These are phyloP conservation scores for Sinocyclocheilus rhinocerous DNA, from an alignment of 2,113 vertebrate genomes.

Conservation along the genomic window DNA sequence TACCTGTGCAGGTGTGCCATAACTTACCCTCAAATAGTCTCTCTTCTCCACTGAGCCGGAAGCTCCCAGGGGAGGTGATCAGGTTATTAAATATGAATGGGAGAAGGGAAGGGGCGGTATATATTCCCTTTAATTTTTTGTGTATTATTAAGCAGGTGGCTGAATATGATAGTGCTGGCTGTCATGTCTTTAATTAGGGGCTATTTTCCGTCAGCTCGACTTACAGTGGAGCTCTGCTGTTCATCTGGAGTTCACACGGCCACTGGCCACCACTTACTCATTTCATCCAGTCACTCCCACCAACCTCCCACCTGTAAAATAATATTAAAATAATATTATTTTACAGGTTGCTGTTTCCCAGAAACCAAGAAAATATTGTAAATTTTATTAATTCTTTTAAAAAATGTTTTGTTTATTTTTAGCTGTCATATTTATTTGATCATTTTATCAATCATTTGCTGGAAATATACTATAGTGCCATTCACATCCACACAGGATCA, in stretches of 20 bases:
- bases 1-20: background rate
- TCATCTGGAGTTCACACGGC: constrained; percentile 79
- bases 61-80: constrained; percentile 73
- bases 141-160: constrained; percentile 68
- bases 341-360: background rate
- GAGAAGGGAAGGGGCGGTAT: constrained; percentile 70
- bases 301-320: background rate
- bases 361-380: background rate
- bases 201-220: constrained; percentile 80
- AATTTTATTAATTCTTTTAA: background rate
- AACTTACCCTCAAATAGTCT: constrained; percentile 18
- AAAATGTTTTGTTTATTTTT: too few species aligned
- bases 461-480: background rate
- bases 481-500: background rate
- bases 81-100: constrained; percentile 80
- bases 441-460: background rate
- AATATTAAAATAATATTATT: background rate
- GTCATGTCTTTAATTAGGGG: constrained; percentile 81
- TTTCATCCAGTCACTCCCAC: constrained; percentile 36
- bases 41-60: constrained; percentile 44
- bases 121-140: constrained; percentile 81
- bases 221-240: constrained; percentile 79
- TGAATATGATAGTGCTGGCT: constrained; percentile 81
- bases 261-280: constrained; percentile 47
- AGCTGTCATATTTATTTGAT: too few species aligned